Evolutionary conservation across 2,113 vertebrate species (phyloP).

Genomic region (Grus americana): DNA sequence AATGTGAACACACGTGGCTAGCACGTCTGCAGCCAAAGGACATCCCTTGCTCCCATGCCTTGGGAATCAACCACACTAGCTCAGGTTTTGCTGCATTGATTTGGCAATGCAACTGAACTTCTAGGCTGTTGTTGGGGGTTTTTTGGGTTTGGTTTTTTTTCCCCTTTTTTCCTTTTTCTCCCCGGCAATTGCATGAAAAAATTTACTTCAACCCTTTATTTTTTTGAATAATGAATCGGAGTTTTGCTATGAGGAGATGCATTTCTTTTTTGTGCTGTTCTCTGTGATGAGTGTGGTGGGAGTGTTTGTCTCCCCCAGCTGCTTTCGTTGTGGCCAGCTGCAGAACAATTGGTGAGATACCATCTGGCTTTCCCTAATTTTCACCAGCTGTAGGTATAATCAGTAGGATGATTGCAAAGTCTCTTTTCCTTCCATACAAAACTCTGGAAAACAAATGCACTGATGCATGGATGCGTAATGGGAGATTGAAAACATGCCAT

Average conservation of each 20-base stretch:
- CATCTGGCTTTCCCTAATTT: constrained; percentile 47
- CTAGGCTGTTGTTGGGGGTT: not conserved
- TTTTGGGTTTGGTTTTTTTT: not conserved
- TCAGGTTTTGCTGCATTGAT: not conserved
- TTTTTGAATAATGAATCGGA: not conserved
- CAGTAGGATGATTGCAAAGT: constrained; percentile 25
- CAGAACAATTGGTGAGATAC: constrained; percentile 43
- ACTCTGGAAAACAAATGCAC: not conserved
- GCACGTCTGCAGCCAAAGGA: not conserved
- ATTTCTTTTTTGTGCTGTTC: not conserved
- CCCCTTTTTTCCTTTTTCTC: not conserved
- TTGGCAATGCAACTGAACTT: not conserved
- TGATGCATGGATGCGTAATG: not conserved
- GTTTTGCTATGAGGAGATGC: not conserved
- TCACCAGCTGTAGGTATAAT: constrained; percentile 47
- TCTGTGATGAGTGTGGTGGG: not conserved
- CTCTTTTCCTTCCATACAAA: not conserved
- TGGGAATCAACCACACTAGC: not conserved
- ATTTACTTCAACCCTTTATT: not conserved
- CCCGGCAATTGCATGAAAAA: not conserved
- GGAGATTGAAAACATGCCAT: not conserved
- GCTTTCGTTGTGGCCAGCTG: constrained; percentile 32
- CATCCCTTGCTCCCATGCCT: not conserved
- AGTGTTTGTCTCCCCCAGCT: constrained; percentile 23
- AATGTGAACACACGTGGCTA: not conserved